Percentiles rank a stretch among this genome's conserved stretches.
phyloP scores from a whole-genome alignment of 2,113 vertebrate species.

The Atractosteus spatula region DNA sequence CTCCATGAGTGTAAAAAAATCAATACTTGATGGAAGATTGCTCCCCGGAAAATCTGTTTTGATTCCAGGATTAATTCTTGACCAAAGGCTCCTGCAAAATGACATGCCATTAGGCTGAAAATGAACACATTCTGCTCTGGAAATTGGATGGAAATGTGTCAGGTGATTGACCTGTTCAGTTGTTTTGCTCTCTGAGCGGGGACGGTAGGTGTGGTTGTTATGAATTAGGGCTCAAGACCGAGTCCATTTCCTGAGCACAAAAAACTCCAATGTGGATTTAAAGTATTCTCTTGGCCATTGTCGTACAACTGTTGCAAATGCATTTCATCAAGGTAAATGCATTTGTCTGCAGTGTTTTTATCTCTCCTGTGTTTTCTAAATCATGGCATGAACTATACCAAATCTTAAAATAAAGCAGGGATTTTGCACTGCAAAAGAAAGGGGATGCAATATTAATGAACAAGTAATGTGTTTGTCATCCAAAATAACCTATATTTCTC shows the following conservation, averaged over 20 bases:
- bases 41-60: constrained; percentile 99
- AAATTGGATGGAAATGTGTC: constrained; percentile 99
- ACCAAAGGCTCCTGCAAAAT: constrained; percentile 98
- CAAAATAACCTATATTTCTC: constrained; percentile 64
- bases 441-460: constrained; percentile 87
- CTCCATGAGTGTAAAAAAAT: constrained; percentile 99
- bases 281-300: constrained; percentile 88
- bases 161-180: constrained; percentile 93
- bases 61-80: constrained; percentile 98
- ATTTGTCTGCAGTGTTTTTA: constrained; percentile 71
- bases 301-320: constrained; percentile 86
- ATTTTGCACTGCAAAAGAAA: constrained; percentile 52
- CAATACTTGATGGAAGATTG: constrained; percentile 99
- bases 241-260: constrained; percentile 78
- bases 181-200: constrained; percentile 81
- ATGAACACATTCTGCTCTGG: constrained; percentile 98
- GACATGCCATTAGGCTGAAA: constrained; percentile 99
- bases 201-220: constrained; percentile 78
- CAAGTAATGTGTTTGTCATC: constrained; percentile 79
- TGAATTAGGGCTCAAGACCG: constrained; percentile 71
- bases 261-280: constrained; percentile 76
- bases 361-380: constrained; percentile 90
- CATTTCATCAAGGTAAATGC: constrained; percentile 84
- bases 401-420: constrained; percentile 85
- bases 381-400: constrained; percentile 75